Percentiles rank a stretch among this genome's conserved stretches.
phyloP scores from a whole-genome alignment of 2,888 invertebrate species.

The Scotopteryx bipunctaria region DNA sequence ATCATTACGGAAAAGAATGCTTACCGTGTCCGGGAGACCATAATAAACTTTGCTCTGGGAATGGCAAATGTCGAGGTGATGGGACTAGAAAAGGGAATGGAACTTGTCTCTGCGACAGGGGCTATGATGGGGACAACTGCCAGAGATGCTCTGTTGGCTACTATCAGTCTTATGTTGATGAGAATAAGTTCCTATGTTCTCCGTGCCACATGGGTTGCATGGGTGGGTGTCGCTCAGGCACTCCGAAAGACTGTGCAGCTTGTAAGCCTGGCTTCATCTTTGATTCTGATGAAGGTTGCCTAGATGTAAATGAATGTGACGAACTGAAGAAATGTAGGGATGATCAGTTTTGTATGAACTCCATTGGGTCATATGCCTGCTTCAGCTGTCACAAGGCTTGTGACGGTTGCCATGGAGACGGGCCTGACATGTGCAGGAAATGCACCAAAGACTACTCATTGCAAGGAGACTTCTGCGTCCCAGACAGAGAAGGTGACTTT shows the following conservation, averaged over 20 bases:
- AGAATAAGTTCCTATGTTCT: constrained; percentile 88
- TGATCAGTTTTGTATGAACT: constrained; percentile 94
- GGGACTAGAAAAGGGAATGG: constrained; percentile 97
- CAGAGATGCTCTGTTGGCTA: constrained; percentile 89
- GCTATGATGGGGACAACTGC: constrained; percentile 91
- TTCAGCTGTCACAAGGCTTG: constrained; percentile 93
- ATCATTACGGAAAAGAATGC: constrained; percentile 93
- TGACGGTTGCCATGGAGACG: constrained; percentile 92
- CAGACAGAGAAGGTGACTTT: constrained; percentile 77
- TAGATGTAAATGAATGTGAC: constrained; percentile 93
- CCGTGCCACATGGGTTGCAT: constrained; percentile 91
- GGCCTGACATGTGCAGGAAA: constrained; percentile 94
- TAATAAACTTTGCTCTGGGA: constrained; percentile 89
- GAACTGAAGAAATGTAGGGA: constrained; percentile 79
- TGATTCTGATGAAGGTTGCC: constrained; percentile 89
- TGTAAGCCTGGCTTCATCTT: constrained; percentile 88
- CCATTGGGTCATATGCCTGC: constrained; percentile 92
- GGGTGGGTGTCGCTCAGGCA: constrained; percentile 88
- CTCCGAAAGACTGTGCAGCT: constrained; percentile 85
- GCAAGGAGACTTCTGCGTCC: constrained; percentile 90
- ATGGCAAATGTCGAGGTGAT: constrained; percentile 91
- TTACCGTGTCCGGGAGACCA: constrained; percentile 90
- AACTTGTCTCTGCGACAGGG: constrained; percentile 92
- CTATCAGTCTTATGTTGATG: constrained; percentile 89
- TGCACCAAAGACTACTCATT: constrained; percentile 90